phyloP scores from a whole-genome alignment of 2,888 invertebrate species.

The Drosophila formosana region DNA sequence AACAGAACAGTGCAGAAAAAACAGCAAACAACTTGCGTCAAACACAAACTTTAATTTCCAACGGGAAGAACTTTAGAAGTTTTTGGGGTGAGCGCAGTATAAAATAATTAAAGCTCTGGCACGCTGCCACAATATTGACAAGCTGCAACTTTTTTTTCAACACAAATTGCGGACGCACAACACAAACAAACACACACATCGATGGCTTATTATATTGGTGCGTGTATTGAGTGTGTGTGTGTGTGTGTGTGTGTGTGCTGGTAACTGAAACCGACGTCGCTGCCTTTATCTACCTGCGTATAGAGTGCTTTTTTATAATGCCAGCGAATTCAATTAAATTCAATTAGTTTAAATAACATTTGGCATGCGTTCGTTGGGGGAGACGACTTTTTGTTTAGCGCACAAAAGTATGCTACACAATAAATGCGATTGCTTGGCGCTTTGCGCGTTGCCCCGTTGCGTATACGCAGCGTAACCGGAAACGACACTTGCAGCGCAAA shows the following conservation, averaged over 20 bases:
- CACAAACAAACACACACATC: constrained; percentile 9
- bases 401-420: constrained; percentile 43
- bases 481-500: constrained; percentile 57
- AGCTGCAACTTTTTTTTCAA: constrained; percentile 62
- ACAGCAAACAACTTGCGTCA: constrained; percentile 11
- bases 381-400: constrained; percentile 54
- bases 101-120: constrained; percentile 71
- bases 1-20: not conserved
- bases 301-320: constrained; percentile 40
- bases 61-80: constrained; percentile 51
- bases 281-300: not conserved
- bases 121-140: constrained; percentile 77
- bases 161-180: constrained; percentile 47
- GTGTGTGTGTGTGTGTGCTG: constrained; percentile 14
- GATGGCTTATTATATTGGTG: constrained; percentile 4
- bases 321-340: constrained; percentile 70
- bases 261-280: constrained; percentile 30
- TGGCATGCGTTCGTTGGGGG: constrained; percentile 19
- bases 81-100: constrained; percentile 45
- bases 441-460: constrained; percentile 37
- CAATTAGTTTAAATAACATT: constrained; percentile 77
- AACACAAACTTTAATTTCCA: constrained; percentile 42
- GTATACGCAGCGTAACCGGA: constrained; percentile 72
- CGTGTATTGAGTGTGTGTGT: constrained; percentile 10
- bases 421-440: constrained; percentile 30